Percentiles rank a stretch among this genome's conserved stretches.
Evolutionary conservation across 2,113 vertebrate species (phyloP).

Genomic region (Hymenochirus boettgeri): DNA sequence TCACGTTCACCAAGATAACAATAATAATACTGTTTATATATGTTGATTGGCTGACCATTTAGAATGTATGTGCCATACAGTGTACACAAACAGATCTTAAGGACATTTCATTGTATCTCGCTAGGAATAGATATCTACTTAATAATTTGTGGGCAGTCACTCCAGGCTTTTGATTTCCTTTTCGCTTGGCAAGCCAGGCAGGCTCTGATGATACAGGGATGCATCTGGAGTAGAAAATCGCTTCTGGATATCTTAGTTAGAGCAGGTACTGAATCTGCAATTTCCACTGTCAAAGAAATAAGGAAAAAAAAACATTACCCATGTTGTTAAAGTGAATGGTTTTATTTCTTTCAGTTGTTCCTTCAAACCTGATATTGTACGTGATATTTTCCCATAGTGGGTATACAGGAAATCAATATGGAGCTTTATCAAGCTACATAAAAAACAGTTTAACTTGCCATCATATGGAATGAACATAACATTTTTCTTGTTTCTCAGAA

Average conservation of each 20-base stretch:
- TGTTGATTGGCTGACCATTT: background rate
- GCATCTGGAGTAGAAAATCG: constrained; percentile 87
- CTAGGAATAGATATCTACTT: constrained; percentile 70
- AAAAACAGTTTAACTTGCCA: too few species aligned
- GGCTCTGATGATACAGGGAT: constrained; percentile 89
- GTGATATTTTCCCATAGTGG: too few species aligned
- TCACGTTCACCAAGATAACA: constrained; percentile 27
- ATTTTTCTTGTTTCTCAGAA: too few species aligned
- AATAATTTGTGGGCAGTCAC: constrained; percentile 97
- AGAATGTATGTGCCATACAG: constrained; percentile 5
- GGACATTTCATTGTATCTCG: constrained; percentile 5
- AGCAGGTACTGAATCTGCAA: constrained; percentile 78
- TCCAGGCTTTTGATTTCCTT: constrained; percentile 98
- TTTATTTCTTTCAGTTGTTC: too few species aligned
- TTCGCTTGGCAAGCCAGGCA: constrained; percentile 96
- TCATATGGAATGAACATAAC: too few species aligned
- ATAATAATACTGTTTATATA: background rate
- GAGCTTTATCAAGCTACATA: too few species aligned
- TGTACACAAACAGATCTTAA: constrained; percentile 21
- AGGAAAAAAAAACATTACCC: too few species aligned
- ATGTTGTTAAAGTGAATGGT: too few species aligned
- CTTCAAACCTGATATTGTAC: too few species aligned
- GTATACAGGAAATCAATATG: too few species aligned
- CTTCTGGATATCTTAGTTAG: constrained; percentile 87
- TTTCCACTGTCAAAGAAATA: constrained; percentile 74